Percentiles rank a stretch among this genome's conserved stretches.
Evolutionary conservation across 2,888 invertebrate genomes (phyloP).

Genomic region (Tiliacea aurago): DNA sequence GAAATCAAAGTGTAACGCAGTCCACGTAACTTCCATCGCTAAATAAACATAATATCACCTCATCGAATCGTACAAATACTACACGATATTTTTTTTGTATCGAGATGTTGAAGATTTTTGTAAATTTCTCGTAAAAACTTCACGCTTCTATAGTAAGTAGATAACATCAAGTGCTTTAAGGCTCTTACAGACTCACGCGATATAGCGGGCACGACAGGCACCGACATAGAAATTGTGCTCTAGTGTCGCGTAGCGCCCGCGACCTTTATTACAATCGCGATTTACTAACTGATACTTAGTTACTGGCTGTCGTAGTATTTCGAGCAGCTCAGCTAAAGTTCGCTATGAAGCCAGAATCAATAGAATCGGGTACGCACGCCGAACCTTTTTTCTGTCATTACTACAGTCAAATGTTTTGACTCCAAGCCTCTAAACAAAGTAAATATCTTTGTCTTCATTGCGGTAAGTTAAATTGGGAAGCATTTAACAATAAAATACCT

Average conservation of each 20-base stretch:
- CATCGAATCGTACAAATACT: conserved; percentile 45
- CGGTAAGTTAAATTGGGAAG: conserved; percentile 15
- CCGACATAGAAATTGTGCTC: too few species aligned
- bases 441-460: conserved; percentile 21
- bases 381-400: conserved; percentile 29
- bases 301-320: conserved; percentile 14
- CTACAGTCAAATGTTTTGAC: conserved; percentile 23
- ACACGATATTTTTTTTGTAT: neutral
- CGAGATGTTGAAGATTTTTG: neutral
- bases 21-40: conserved; percentile 35
- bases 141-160: neutral
- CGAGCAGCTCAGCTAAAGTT: conserved; percentile 18
- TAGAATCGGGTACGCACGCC: conserved; percentile 28
- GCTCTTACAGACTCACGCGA: too few species aligned
- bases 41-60: conserved; percentile 51
- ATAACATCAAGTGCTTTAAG: neutral
- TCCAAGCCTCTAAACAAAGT: conserved; percentile 7
- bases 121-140: conserved; percentile 10
- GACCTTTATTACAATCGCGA: neutral
- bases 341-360: conserved; percentile 37
- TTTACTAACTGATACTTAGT: conserved; percentile 31
- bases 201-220: too few species aligned
- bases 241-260: too few species aligned
- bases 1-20: conserved; percentile 37
- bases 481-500: conserved; percentile 22